These are phyloP conservation scores for Halictus rubicundus DNA, from an alignment of 1,140 invertebrate genomes.

Conservation along the genomic window DNA sequence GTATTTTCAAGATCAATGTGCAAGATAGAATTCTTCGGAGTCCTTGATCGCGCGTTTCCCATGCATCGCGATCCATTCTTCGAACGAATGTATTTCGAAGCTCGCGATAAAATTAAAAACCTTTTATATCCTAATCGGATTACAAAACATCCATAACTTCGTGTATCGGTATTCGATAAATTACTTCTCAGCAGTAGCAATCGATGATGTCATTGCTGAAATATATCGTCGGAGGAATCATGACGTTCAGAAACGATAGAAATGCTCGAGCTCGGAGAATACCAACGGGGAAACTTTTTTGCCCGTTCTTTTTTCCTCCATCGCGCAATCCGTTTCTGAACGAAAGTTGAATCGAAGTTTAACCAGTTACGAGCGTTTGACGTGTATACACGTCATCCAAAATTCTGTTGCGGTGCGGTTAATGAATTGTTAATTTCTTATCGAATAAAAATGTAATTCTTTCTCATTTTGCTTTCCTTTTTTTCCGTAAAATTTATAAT, in stretches of 20 bases:
- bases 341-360: not conserved
- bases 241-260: no score
- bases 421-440: no score
- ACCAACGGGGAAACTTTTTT: slow-evolving; percentile 17
- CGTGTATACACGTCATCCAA: no score
- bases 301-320: not conserved
- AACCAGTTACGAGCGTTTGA: no score
- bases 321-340: not conserved
- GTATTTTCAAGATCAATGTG: no score
- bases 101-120: not conserved
- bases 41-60: no score
- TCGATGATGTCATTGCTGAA: slow-evolving; percentile 36
- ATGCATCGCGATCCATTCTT: no score
- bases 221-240: not conserved
- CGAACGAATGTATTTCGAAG: not conserved
- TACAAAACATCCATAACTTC: not conserved
- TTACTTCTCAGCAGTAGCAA: not conserved
- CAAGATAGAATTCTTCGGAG: no score
- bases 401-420: no score
- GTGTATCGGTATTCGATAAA: not conserved
- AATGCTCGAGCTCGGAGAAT: slow-evolving; percentile 23
- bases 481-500: no score
- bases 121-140: not conserved
- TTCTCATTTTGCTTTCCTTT: no score
- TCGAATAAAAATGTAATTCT: no score